phyloP scores from a whole-genome alignment of 2,113 vertebrate species.

The Meriones unguiculatus region DNA sequence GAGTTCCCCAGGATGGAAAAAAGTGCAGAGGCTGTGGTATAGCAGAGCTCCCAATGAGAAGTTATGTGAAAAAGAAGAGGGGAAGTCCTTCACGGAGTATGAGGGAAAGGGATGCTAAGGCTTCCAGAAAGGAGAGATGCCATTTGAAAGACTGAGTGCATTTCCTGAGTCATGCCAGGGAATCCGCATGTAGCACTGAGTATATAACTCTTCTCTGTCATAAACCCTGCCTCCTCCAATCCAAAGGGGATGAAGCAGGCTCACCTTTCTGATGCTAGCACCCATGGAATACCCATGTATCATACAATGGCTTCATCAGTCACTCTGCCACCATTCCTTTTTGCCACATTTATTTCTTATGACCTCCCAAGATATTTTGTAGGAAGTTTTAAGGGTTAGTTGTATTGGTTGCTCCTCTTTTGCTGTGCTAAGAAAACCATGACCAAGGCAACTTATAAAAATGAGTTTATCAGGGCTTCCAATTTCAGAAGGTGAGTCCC shows the following conservation, averaged over 20 bases:
- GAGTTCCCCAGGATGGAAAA: not conserved
- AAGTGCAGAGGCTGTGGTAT: no score
- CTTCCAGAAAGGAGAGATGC: not conserved
- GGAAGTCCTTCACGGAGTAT: not conserved
- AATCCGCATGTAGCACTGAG: not conserved
- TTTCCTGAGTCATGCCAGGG: not conserved
- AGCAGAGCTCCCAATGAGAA: not conserved
- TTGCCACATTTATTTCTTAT: not conserved
- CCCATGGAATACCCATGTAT: fast-evolving
- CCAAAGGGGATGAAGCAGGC: not conserved
- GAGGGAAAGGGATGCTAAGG: no score
- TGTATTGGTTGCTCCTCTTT: not conserved
- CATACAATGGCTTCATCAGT: not conserved
- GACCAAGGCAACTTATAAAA: not conserved
- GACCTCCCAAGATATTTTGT: not conserved
- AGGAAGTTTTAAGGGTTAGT: not conserved
- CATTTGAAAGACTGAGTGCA: not conserved
- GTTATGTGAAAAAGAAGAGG: not conserved
- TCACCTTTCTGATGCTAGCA: not conserved
- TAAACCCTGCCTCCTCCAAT: not conserved
- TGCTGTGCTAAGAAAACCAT: not conserved
- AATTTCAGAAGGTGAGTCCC: not conserved
- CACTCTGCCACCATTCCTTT: not conserved
- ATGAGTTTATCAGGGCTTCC: not conserved
- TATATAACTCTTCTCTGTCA: not conserved